Evolutionary conservation across 2,888 invertebrate genomes (phyloP), one percentile per base, ranked within the genome.

Genomic region (Drosophila subsilvestris): DNA sequence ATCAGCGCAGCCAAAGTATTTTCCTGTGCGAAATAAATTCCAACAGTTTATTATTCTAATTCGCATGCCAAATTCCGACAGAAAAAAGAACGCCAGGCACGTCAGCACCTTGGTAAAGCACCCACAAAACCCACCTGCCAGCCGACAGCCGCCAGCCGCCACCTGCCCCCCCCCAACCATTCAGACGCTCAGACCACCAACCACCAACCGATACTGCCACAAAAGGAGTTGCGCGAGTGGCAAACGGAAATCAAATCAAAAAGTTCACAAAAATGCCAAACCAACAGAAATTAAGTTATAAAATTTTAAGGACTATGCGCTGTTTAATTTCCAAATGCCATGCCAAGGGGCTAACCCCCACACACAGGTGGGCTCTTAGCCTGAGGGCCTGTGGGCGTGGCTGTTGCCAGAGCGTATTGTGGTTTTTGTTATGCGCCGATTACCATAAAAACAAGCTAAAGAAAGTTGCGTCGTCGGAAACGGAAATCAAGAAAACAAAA

Each of bases 401-500:
- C 60, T 50, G 68, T 6, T 37, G 53, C 43, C 10, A 12, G 32
- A 62, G 32, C 49, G 54, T 65, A 48, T 51, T 20, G 50, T 20
- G 73, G 63, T 75, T 60, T 67, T 50, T 58, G 69, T 81, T 60
- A 71, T 71, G 76, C 75, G 74, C 79, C 82, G 79, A 83, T 83
- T 82, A 82, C 86, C 82, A 88, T 86, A 88, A 85, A 70, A 84
- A 80, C 74, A 75, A 85, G 75, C 72, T 50, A 53, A 66, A 63
- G 65, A 66, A 68, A 74, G 74, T 62, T 62, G 58, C 49, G 59
- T 62, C 62, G 75, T 63, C 86, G 85, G 81, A 87, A 87, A 72
- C 83, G 82, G 88, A 82, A 85, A 85, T 82, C 86, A 85, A 82
- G 86, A 79, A 87, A 83, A 87, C 86, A 83, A 87, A 87, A 83